Percentiles rank a stretch among this genome's conserved stretches.
Conservation (phyloP, 1,140 invertebrate genomes). For the Paracyclopina nana region DNA sequence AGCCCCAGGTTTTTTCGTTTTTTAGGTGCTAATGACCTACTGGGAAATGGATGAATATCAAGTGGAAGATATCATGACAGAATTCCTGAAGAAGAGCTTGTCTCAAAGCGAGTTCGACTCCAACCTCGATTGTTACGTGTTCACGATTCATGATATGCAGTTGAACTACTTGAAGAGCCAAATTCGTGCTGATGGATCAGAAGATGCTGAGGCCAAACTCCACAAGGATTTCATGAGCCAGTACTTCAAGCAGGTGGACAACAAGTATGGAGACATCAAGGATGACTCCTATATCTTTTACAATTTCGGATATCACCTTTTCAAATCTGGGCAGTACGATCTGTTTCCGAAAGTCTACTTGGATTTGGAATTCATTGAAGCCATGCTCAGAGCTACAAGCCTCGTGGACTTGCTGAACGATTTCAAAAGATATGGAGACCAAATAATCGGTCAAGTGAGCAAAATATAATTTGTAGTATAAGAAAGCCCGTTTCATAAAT, state of each 20-base stretch:
- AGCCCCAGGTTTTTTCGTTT: too few species aligned
- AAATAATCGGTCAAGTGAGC: not conserved
- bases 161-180: too few species aligned
- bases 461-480: not conserved
- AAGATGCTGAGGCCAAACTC: too few species aligned
- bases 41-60: not conserved
- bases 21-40: slow-evolving; percentile 1
- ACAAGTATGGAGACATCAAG: not conserved
- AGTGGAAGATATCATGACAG: not conserved
- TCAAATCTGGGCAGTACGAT: not conserved
- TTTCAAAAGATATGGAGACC: not conserved
- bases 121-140: not conserved
- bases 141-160: not conserved
- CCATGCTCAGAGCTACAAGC: not conserved
- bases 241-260: not conserved
- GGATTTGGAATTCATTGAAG: not conserved
- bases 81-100: not conserved
- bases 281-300: slow-evolving; percentile 1
- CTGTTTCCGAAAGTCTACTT: not conserved
- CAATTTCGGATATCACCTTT: not conserved
- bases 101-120: not conserved
- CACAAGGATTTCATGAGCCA: not conserved
- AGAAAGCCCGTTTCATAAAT: not conserved
- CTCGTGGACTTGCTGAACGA: not conserved
- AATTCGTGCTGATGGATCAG: too few species aligned